These are phyloP conservation scores for Sorex maritimensis DNA, from an alignment of 2,797 vertebrate species.

Conservation along the genomic window DNA sequence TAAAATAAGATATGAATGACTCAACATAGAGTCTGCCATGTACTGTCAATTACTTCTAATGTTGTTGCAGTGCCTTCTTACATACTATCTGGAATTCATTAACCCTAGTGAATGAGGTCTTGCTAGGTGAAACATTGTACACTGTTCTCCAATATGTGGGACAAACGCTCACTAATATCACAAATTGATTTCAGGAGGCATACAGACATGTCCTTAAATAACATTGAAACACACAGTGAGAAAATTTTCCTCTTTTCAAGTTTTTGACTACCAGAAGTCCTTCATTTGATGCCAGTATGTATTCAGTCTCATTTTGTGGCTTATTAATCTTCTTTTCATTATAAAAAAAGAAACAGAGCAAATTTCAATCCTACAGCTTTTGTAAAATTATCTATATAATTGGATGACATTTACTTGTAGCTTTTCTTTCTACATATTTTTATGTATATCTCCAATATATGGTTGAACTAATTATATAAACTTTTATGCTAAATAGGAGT, in stretches of 20 bases:
- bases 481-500: neutral
- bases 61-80: neutral
- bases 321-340: slow-evolving; percentile 16
- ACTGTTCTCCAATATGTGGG: neutral
- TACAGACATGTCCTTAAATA: slow-evolving; percentile 12
- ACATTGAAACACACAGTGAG: neutral
- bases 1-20: neutral
- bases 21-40: neutral
- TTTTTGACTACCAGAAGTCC: slow-evolving; percentile 52
- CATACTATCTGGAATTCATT: neutral
- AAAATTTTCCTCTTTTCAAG: slow-evolving; percentile 67
- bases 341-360: neutral
- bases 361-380: neutral
- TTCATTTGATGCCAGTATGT: slow-evolving; percentile 31
- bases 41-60: neutral
- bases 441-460: too few species aligned
- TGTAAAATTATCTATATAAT: neutral
- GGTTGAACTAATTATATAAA: neutral
- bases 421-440: neutral
- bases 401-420: slow-evolving; percentile 7
- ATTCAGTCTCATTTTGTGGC: slow-evolving; percentile 31
- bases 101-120: neutral
- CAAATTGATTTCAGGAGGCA: slow-evolving; percentile 51
- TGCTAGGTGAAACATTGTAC: neutral
- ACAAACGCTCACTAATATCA: neutral